phyloP scores from a whole-genome alignment of 2,113 vertebrate species.

The Rhodinocichla rosea region DNA sequence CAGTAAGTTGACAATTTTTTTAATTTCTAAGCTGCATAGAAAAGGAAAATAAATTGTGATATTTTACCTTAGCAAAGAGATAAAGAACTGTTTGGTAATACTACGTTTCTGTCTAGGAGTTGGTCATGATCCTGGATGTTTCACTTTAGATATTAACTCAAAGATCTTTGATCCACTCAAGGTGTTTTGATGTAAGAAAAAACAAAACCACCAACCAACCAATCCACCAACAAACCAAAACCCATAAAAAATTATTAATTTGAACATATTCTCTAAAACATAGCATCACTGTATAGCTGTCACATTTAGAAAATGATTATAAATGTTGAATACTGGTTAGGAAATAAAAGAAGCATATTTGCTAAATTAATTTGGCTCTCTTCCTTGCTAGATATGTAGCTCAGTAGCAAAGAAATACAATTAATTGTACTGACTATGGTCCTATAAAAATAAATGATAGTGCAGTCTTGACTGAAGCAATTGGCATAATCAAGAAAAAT shows the following conservation, averaged over 20 bases:
- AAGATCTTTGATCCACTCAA: background rate
- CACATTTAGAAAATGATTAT: background rate
- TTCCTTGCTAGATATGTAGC: background rate
- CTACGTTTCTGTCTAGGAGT: background rate
- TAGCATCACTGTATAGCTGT: background rate
- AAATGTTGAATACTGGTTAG: background rate
- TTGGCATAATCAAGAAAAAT: background rate
- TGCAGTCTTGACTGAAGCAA: background rate
- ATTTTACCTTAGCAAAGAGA: background rate
- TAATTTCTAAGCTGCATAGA: background rate
- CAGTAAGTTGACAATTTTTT: background rate
- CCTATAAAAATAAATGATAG: background rate
- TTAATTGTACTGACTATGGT: background rate
- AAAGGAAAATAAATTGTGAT: background rate
- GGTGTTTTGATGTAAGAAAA: background rate
- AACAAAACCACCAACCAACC: fast-evolving
- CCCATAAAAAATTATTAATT: background rate
- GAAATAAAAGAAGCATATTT: background rate
- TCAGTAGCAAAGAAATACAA: background rate
- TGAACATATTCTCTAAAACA: background rate
- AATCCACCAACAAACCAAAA: background rate
- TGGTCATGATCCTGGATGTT: background rate
- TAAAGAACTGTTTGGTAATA: background rate
- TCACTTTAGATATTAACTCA: background rate
- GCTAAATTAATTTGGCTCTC: background rate